A percentile compares a stretch with the other conserved stretches of the same genome.
phyloP scores from a whole-genome alignment of 37 sponge, comb jelly and placozoan genomes.

The Halisarca cf. caerulea region DNA sequence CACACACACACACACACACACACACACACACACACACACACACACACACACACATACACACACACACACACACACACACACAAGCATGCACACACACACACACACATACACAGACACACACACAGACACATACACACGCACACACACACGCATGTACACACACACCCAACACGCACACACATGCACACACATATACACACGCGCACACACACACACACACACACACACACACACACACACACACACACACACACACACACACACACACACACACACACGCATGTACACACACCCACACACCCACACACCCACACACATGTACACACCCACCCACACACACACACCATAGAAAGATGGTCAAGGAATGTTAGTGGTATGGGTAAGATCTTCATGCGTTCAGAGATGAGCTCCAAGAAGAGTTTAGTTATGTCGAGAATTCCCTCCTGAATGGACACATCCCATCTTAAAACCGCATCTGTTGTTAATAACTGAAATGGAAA shows the following conservation, averaged over 20 bases:
- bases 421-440: conserved; percentile 85
- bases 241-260: too few species aligned
- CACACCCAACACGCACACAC: conserved; percentile 27
- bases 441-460: conserved; percentile 82
- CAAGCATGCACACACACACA: neutral
- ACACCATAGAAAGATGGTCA: conserved; percentile 62
- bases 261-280: too few species aligned
- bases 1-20: too few species aligned
- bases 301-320: neutral
- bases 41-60: too few species aligned
- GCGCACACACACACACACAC: conserved; percentile 1
- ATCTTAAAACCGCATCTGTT: conserved; percentile 84
- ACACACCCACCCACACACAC: neutral
- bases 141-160: too few species aligned
- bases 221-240: conserved; percentile 36
- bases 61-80: neutral
- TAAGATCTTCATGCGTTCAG: conserved; percentile 64
- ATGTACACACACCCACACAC: too few species aligned
- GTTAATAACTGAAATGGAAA: conserved; percentile 70
- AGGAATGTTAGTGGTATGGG: conserved; percentile 72
- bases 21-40: conserved; percentile 17
- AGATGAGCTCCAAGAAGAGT: conserved; percentile 77
- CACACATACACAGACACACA: too few species aligned
- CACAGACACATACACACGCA: too few species aligned
- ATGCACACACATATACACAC: neutral